phyloP scores from a whole-genome alignment of 35 echinoderm and acorn worm species.

The Patiria miniata region DNA sequence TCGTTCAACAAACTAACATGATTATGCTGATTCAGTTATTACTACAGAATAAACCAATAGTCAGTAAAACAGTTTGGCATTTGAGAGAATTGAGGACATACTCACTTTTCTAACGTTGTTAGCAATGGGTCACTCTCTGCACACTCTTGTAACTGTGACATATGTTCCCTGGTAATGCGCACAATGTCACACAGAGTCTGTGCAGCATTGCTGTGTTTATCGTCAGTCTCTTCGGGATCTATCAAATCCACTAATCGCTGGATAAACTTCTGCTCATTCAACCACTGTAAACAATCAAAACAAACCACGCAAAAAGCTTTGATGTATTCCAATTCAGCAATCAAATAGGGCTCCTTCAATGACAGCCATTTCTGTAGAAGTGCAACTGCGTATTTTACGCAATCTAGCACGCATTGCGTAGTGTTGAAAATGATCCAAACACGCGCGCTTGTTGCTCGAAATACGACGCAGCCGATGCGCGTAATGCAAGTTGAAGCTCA shows the following conservation, averaged over 20 bases:
- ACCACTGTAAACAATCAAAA: slow-evolving; percentile 57
- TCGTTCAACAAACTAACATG: too few species aligned
- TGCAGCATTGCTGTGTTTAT: slow-evolving; percentile 92
- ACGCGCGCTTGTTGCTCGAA: too few species aligned
- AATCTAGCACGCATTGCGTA: too few species aligned
- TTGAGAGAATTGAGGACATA: not conserved
- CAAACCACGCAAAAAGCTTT: too few species aligned
- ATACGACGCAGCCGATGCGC: too few species aligned
- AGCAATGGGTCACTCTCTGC: slow-evolving; percentile 92
- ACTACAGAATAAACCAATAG: not conserved
- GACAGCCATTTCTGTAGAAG: too few species aligned
- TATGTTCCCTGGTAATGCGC: slow-evolving; percentile 91
- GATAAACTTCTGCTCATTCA: slow-evolving; percentile 95
- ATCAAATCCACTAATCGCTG: slow-evolving; percentile 93
- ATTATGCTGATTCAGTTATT: too few species aligned
- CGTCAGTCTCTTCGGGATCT: slow-evolving; percentile 77
- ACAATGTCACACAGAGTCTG: slow-evolving; percentile 89
- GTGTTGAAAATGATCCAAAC: too few species aligned
- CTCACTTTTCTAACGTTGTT: slow-evolving; percentile 95
- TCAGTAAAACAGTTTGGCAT: not conserved
- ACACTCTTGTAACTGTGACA: slow-evolving; percentile 98
- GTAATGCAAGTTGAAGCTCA: too few species aligned
- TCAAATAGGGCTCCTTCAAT: too few species aligned
- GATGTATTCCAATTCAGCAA: too few species aligned
- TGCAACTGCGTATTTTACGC: too few species aligned